phyloP scores from a whole-genome alignment of 1,140 invertebrate species.

The Oncopodura yosiiana region DNA sequence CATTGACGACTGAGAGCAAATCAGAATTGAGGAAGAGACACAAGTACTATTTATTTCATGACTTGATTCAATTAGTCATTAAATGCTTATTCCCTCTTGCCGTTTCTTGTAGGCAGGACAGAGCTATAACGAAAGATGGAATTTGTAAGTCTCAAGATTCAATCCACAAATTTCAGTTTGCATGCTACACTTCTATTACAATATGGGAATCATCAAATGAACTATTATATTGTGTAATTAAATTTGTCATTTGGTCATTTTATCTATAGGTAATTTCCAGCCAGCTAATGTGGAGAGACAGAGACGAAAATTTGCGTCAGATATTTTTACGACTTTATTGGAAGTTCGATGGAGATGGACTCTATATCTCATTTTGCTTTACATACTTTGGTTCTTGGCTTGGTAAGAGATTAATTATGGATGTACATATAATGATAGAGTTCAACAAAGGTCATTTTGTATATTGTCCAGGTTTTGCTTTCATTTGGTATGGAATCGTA shows the following conservation, averaged over 20 bases:
- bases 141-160: too few species aligned
- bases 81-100: too few species aligned
- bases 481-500: constrained; percentile 12
- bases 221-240: too few species aligned
- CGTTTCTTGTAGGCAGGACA: constrained; percentile 2
- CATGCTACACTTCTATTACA: too few species aligned
- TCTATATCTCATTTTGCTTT: constrained; percentile 17
- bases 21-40: background rate
- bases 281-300: constrained; percentile 9
- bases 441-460: background rate
- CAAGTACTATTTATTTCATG: background rate
- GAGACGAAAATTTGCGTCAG: constrained; percentile 6
- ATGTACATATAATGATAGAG: background rate
- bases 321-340: constrained; percentile 21
- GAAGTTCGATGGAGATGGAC: constrained; percentile 23
- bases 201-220: too few species aligned
- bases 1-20: background rate
- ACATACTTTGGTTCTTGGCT: constrained; percentile 19
- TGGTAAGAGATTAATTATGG: constrained; percentile 7
- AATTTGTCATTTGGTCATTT: too few species aligned
- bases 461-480: constrained; percentile 19
- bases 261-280: too few species aligned
- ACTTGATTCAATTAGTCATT: background rate
- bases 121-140: constrained; percentile 17
- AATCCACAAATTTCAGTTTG: too few species aligned